phyloP scores from a whole-genome alignment of 23 tunicate species.

The Oikopleura vanhoeffeni region DNA sequence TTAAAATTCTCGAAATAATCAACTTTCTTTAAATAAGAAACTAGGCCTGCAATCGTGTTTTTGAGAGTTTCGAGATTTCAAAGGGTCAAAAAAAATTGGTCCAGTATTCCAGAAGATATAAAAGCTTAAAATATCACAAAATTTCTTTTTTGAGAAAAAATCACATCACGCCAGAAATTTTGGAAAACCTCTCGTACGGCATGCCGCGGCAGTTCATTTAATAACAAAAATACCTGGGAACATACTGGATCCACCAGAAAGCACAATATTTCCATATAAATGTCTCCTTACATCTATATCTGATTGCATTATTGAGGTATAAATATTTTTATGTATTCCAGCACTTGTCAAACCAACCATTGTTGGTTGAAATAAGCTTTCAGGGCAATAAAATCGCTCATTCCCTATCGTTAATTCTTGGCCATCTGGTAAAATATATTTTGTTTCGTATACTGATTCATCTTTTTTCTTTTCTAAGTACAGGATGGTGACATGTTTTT shows the following conservation, averaged over 20 bases:
- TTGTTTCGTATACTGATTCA: conserved; percentile 45
- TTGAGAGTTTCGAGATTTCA: no score
- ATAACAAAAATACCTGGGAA: conserved; percentile 78
- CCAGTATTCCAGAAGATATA: no score
- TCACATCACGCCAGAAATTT: no score
- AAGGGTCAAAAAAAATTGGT: no score
- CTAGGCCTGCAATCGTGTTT: no score
- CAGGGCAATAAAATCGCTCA: conserved; percentile 91
- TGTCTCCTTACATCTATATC: conserved; percentile 53
- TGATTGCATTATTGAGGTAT: conserved; percentile 68
- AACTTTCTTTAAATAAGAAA: no score
- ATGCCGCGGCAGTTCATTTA: not conserved
- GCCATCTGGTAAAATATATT: conserved; percentile 79
- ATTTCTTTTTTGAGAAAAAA: no score
- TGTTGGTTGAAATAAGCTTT: conserved; percentile 64
- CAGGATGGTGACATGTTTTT: no score
- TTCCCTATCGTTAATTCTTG: conserved; percentile 60
- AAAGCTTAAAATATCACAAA: no score
- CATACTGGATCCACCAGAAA: conserved; percentile 75
- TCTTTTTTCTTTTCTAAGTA: conserved; percentile 89
- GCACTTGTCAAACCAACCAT: conserved; percentile 66
- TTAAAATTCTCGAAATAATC: no score
- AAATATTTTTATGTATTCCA: conserved; percentile 59
- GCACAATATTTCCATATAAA: conserved; percentile 61
- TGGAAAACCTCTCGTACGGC: no score